These are phyloP conservation scores for Nasonia longicornis DNA, from an alignment of 1,140 invertebrate species.

Conservation along the genomic window DNA sequence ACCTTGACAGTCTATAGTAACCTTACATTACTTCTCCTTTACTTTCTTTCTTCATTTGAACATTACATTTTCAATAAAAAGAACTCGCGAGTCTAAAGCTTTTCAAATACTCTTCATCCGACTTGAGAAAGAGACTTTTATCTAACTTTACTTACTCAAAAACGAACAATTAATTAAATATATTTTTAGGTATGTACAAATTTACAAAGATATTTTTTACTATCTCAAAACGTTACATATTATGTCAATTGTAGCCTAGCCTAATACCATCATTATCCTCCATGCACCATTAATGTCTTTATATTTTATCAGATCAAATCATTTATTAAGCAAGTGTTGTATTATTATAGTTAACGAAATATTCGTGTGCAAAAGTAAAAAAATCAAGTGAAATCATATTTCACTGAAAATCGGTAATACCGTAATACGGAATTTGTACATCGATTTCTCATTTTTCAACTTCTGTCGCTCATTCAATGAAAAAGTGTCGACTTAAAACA, in stretches of 20 bases:
- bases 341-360: constrained; percentile 20
- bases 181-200: constrained; percentile 38
- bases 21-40: background rate
- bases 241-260: constrained; percentile 19
- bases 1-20: constrained; percentile 31
- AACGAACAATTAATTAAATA: constrained; percentile 30
- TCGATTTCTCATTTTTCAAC: background rate
- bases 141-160: constrained; percentile 19
- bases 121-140: constrained; percentile 13
- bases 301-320: constrained; percentile 28
- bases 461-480: background rate
- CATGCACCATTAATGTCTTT: constrained; percentile 28
- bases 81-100: constrained; percentile 30
- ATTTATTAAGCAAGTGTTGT: constrained; percentile 26
- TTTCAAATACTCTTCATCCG: constrained; percentile 10
- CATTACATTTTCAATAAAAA: constrained; percentile 23
- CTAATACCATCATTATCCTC: constrained; percentile 32
- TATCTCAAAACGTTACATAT: constrained; percentile 43
- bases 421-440: constrained; percentile 17
- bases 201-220: constrained; percentile 48
- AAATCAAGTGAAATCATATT: constrained; percentile 21
- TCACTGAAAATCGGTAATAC: background rate
- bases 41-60: background rate
- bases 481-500: background rate
- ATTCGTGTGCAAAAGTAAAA: constrained; percentile 42